Conservation (phyloP, 2,797 vertebrate genomes). For the Hozukius guyotensis region DNA sequence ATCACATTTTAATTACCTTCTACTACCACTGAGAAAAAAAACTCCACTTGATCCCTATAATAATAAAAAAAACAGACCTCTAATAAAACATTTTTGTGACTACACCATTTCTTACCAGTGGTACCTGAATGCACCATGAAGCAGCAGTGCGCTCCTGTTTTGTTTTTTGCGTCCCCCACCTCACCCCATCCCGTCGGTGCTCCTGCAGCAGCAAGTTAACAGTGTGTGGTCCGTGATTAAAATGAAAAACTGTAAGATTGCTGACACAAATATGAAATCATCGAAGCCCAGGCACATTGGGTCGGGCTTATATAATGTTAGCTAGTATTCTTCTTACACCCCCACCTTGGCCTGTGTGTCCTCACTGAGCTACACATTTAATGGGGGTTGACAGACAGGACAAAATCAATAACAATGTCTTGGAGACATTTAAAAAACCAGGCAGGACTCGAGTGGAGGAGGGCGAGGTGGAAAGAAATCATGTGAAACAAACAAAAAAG, state of each 20-base stretch:
- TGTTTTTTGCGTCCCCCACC: neutral
- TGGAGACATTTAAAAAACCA: slow-evolving; percentile 6
- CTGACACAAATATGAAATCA: neutral
- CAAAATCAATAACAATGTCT: slow-evolving; percentile 50
- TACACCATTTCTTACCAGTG: neutral
- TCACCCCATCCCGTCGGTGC: neutral
- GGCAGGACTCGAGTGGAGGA: neutral
- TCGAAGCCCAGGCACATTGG: neutral
- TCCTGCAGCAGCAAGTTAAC: slow-evolving; percentile 39
- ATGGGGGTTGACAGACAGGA: slow-evolving; percentile 54
- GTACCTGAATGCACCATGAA: slow-evolving; percentile 34
- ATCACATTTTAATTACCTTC: neutral
- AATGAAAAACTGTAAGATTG: neutral
- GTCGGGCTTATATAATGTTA: slow-evolving; percentile 21
- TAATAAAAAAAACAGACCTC: neutral
- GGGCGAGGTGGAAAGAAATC: neutral
- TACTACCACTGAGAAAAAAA: neutral
- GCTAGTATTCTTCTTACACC: slow-evolving; percentile 21
- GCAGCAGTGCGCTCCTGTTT: slow-evolving; percentile 25
- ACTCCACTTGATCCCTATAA: neutral
- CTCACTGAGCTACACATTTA: slow-evolving; percentile 52
- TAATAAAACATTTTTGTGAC: neutral
- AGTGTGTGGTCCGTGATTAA: neutral
- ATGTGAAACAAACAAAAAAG: neutral
- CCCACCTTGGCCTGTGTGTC: slow-evolving; percentile 29